Conservation (phyloP, 2,888 invertebrate species). For the Lasius platythorax region DNA sequence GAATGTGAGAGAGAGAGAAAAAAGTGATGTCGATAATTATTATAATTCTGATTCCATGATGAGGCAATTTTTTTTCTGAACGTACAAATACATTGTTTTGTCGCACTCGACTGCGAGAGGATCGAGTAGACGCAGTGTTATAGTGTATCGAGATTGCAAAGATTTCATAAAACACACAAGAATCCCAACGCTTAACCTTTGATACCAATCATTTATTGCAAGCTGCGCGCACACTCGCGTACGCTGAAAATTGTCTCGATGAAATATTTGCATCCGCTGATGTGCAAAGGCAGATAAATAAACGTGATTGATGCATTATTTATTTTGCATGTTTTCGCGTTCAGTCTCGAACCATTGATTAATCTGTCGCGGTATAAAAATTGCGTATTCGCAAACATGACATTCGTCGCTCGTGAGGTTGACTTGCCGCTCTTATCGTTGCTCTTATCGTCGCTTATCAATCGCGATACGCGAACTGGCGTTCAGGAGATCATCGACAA, state of each 20-base stretch:
- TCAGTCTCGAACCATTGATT: background rate
- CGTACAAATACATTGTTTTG: background rate
- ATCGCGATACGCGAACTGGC: background rate
- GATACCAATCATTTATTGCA: background rate
- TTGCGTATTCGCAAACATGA: background rate
- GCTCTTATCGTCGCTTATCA: background rate
- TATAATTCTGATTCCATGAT: background rate
- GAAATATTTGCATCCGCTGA: constrained; percentile 2
- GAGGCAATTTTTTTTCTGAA: background rate
- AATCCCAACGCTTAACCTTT: background rate
- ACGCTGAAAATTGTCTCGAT: background rate
- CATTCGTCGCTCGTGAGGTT: background rate
- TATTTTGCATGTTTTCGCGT: background rate
- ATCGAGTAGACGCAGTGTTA: background rate
- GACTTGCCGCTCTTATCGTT: constrained; percentile 20
- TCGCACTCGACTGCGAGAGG: background rate
- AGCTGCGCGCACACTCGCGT: background rate
- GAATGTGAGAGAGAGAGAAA: background rate
- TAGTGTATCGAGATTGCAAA: background rate
- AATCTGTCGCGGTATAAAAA: background rate
- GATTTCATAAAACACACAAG: background rate
- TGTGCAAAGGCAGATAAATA: background rate
- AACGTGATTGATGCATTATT: background rate
- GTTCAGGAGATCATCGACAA: constrained; percentile 13
- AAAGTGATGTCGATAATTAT: background rate